Conservation (phyloP, 1,140 invertebrate genomes). For the Drosophila mauritiana region DNA sequence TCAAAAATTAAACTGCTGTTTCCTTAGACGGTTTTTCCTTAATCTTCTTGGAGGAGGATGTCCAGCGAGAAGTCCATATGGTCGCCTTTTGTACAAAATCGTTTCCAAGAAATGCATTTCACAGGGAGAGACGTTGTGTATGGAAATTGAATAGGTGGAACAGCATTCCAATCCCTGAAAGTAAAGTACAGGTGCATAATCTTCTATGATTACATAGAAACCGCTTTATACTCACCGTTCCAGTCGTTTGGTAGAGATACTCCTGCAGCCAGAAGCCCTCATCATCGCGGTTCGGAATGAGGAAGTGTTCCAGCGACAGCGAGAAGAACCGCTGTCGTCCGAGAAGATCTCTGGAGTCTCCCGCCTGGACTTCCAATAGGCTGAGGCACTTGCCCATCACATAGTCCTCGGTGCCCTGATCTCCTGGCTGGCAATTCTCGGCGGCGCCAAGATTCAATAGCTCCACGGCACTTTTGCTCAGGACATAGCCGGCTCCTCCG, state of each 20-base stretch:
- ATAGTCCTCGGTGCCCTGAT: slow-evolving; percentile 93
- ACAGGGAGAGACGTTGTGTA: slow-evolving; percentile 93
- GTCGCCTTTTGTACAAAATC: slow-evolving; percentile 93
- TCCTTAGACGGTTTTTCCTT: background rate
- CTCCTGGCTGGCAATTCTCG: slow-evolving; percentile 88
- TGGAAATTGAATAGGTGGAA: slow-evolving; percentile 94
- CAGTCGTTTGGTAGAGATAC: slow-evolving; percentile 17
- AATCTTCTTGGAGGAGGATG: slow-evolving; percentile 11
- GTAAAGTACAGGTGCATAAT: slow-evolving; percentile 57
- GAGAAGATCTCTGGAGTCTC: slow-evolving; percentile 94
- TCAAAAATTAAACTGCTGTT: background rate
- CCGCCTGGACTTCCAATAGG: slow-evolving; percentile 92
- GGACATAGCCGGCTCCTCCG: slow-evolving; percentile 96
- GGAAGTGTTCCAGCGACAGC: slow-evolving; percentile 15
- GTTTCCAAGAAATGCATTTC: slow-evolving; percentile 95
- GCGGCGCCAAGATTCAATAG: slow-evolving; percentile 90
- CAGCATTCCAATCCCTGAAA: slow-evolving; percentile 92
- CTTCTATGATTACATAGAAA: too few relatives aligned
- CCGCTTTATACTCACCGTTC: slow-evolving; percentile 11
- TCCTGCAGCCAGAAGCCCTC: slow-evolving; percentile 29
- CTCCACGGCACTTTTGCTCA: slow-evolving; percentile 90
- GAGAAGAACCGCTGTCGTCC: slow-evolving; percentile 86
- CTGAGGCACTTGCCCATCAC: slow-evolving; percentile 96
- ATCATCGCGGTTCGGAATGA: slow-evolving; percentile 20
- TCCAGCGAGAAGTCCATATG: slow-evolving; percentile 87